Evolutionary conservation across 2,113 vertebrate species (phyloP).

Genomic region (Lipophrys pholis): DNA sequence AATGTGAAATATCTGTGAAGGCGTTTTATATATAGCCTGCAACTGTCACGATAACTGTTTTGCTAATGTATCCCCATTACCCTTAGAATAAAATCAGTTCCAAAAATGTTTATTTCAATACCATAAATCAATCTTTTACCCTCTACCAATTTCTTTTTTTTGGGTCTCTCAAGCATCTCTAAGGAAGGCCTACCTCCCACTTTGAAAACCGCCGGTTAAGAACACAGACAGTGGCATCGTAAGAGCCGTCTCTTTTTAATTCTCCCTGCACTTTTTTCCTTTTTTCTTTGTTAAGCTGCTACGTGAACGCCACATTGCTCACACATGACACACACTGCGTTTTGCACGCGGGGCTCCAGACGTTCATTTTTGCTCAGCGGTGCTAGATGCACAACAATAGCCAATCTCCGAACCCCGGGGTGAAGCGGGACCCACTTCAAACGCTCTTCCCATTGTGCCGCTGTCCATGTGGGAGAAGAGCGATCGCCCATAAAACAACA

Average conservation of each 20-base stretch:
- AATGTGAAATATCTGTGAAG: too few relatives aligned
- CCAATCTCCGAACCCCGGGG: conserved; percentile 76
- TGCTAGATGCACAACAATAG: conserved; percentile 74
- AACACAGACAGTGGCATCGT: too few relatives aligned
- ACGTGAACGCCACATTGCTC: conserved; percentile 42
- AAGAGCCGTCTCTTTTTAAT: background rate
- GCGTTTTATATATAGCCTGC: too few relatives aligned
- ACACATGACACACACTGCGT: conserved; percentile 62
- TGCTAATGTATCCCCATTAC: too few relatives aligned
- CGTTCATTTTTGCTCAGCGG: conserved; percentile 61
- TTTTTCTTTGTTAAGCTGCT: conserved; percentile 4
- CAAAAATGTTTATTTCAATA: too few relatives aligned
- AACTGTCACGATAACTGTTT: too few relatives aligned
- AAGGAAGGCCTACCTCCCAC: too few relatives aligned
- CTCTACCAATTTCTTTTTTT: too few relatives aligned
- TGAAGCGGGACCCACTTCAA: conserved; percentile 76
- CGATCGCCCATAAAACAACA: conserved; percentile 73
- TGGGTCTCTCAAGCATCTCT: too few relatives aligned
- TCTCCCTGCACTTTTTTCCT: conserved; percentile 21
- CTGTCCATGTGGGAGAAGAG: conserved; percentile 69
- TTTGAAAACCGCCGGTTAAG: too few relatives aligned
- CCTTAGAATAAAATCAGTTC: too few relatives aligned
- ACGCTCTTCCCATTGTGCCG: conserved; percentile 55
- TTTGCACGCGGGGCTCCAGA: conserved; percentile 71
- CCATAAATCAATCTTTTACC: too few relatives aligned